Conservation (phyloP, 92 coral and sea anemone genomes). For the Bergia sp. region DNA sequence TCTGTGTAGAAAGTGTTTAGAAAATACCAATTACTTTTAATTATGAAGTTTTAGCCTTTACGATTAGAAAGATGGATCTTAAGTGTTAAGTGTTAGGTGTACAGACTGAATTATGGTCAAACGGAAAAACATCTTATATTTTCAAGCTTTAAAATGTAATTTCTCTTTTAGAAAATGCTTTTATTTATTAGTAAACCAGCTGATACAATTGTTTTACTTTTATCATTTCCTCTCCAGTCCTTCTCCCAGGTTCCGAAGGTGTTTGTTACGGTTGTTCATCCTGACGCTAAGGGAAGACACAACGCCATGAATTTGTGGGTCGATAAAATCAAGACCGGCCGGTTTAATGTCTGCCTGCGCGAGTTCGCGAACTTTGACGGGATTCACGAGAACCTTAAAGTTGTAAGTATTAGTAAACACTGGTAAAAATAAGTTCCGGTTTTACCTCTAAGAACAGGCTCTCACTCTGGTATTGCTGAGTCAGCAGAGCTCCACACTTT, state of each 20-base stretch:
- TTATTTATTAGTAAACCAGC: too few relatives aligned
- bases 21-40: too few relatives aligned
- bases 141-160: too few relatives aligned
- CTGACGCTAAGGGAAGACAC: slow-evolving; percentile 13
- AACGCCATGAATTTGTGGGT: slow-evolving; percentile 57
- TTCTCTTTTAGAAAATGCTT: too few relatives aligned
- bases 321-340: slow-evolving; percentile 25
- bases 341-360: slow-evolving; percentile 46
- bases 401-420: background rate
- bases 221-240: background rate
- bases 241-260: slow-evolving; percentile 8
- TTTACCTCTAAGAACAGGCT: too few relatives aligned
- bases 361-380: slow-evolving; percentile 51
- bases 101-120: too few relatives aligned
- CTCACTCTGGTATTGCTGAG: background rate
- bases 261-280: slow-evolving; percentile 2
- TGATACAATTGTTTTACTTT: too few relatives aligned
- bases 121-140: too few relatives aligned
- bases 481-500: background rate
- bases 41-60: too few relatives aligned
- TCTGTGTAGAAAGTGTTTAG: too few relatives aligned
- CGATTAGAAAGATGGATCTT: too few relatives aligned
- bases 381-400: slow-evolving; percentile 15
- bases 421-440: background rate
- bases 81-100: too few relatives aligned